Conservation (phyloP, 2,113 vertebrate species). For the Corapipo altera region DNA sequence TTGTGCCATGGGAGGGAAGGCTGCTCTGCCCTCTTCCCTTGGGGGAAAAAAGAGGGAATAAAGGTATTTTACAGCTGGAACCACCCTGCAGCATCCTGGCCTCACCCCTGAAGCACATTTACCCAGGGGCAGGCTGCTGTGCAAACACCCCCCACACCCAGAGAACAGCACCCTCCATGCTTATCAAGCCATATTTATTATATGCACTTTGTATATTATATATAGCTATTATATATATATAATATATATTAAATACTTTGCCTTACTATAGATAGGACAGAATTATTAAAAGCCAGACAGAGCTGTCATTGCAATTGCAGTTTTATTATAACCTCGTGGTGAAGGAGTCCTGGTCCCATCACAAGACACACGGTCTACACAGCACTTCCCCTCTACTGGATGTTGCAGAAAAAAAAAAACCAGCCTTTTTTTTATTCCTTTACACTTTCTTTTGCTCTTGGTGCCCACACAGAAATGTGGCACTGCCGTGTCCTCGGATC, state of each 20-base stretch:
- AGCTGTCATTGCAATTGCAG: background rate
- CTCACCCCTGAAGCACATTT: background rate
- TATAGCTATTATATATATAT: fast-evolving
- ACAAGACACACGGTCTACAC: fast-evolving
- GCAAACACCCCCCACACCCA: background rate
- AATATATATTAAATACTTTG: fast-evolving
- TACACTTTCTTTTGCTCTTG: background rate
- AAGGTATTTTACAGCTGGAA: background rate
- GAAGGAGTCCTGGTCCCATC: background rate
- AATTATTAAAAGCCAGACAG: background rate
- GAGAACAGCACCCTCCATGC: background rate
- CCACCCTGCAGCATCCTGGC: background rate
- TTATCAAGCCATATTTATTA: fast-evolving
- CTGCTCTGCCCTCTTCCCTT: background rate
- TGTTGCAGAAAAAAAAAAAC: fast-evolving
- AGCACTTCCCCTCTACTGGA: background rate
- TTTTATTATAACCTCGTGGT: background rate
- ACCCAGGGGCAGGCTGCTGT: background rate
- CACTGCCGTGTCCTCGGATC: fast-evolving
- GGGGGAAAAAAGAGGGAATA: fast-evolving
- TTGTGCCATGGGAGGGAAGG: fast-evolving
- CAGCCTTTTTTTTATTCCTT: background rate
- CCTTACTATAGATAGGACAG: fast-evolving
- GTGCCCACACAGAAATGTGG: background rate
- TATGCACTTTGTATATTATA: background rate